Evolutionary conservation across 2,888 invertebrate genomes (phyloP), one percentile per base, ranked within the genome.

Genomic region (Eucera pruinosa): DNA sequence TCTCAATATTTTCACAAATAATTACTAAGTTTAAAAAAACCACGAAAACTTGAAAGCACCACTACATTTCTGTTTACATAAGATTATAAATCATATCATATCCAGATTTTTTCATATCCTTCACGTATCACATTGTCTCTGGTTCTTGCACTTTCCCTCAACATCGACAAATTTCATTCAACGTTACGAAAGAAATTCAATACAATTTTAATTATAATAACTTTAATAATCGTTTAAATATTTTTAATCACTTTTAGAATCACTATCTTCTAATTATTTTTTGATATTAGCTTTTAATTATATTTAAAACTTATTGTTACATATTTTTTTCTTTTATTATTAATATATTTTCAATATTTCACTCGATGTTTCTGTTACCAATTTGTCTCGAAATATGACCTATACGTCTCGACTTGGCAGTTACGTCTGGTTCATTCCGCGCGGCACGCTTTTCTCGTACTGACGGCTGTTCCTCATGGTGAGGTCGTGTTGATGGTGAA

Each of bases 401-500:
- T 18, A 20, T 4, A 25, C 20, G 20, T 18, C n/a, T 13, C 11
- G 47, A 39, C n/a, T 33, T 30, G 52, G 20, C 11, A 11, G 41
- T 66, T 27, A 48, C 55, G 61, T 15, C 18, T 20, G 3, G 43
- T 9, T 55, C 64, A 55, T 74, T 74, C 45, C 75, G 23, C 67
- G 65, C 36, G 41, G 60, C 64, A 30, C 68, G 64, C 74, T 33
- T 58, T 55, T 50, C 67, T 30, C 52, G 30, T 30, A 80, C 80
- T 80, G 80, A 39, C 58, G 64, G 36, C 58, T 39, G 68, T 57
- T 79, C 67, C 13, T 50, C 50, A 2, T 20, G 33, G 13, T 6
- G 20, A 43, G 68, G 9, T 23, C 43, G 41, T 9, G 45, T 13
- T 9, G 45, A 54, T 39, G 55, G 60, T 69, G 65, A 60, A 62